phyloP scores from a whole-genome alignment of 2,797 vertebrate genomes.

The Steatocranus sp. region DNA sequence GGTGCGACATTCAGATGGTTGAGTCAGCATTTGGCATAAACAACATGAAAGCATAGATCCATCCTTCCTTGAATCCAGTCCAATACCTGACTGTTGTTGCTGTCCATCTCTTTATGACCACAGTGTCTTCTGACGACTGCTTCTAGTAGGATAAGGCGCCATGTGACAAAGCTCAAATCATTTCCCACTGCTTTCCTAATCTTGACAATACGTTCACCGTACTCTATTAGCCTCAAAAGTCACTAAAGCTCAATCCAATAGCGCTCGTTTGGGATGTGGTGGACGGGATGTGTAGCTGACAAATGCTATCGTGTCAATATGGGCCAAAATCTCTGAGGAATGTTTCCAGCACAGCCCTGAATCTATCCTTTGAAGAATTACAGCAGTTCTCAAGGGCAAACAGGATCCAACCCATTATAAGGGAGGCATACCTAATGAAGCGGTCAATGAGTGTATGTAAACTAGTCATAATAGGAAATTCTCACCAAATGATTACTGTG shows the following conservation, averaged over 20 bases:
- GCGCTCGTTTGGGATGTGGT: not conserved
- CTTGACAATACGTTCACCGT: not conserved
- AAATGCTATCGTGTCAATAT: not conserved
- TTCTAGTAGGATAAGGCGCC: not conserved
- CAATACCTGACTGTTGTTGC: not conserved
- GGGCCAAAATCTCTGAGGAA: not conserved
- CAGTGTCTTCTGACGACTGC: not conserved
- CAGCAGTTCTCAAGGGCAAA: not conserved
- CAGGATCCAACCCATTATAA: not conserved
- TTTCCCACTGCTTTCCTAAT: not conserved
- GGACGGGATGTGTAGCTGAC: not conserved
- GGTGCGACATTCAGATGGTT: not conserved
- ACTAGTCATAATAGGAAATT: not conserved
- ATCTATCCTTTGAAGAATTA: not conserved
- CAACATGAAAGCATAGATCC: not conserved
- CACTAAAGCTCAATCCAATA: not conserved
- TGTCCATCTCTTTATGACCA: not conserved
- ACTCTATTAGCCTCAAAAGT: not conserved
- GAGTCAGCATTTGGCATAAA: not conserved
- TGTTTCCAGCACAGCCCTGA: not conserved
- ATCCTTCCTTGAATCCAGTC: not conserved
- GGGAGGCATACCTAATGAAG: not conserved
- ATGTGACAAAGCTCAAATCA: not conserved
- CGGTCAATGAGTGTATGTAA: not conserved
- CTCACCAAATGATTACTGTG: not conserved